These are phyloP conservation scores for Plecturocebus donacophilus DNA, from an alignment of 2,113 vertebrate species.

Conservation along the genomic window DNA sequence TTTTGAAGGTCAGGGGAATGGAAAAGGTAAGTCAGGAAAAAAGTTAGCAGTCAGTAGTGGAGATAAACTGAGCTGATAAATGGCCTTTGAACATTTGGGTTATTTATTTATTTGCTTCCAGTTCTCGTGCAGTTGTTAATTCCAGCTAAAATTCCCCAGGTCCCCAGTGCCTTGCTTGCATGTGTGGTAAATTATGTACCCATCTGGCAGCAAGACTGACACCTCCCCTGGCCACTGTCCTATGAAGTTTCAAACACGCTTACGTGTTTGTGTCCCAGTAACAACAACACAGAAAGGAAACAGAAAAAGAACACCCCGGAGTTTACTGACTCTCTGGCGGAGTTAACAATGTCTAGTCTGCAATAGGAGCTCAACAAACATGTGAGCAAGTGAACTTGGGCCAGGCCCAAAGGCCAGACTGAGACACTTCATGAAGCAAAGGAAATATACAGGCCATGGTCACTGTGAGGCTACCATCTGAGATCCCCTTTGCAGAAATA, in stretches of 20 bases:
- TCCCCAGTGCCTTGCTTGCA: conserved; percentile 73
- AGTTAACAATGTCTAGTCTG: background rate
- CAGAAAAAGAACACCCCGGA: background rate
- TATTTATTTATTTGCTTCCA: conserved; percentile 77
- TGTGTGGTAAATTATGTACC: conserved; percentile 80
- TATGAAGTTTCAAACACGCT: conserved; percentile 77
- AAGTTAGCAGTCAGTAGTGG: conserved; percentile 44
- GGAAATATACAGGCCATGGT: background rate
- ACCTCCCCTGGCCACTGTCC: conserved; percentile 67
- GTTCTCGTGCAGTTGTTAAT: conserved; percentile 71
- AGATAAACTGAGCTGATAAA: conserved; percentile 78
- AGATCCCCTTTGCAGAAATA: conserved; percentile 38
- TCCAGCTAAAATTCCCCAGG: conserved; percentile 71
- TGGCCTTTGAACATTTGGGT: conserved; percentile 66
- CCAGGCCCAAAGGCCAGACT: background rate
- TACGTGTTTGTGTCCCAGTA: conserved; percentile 73
- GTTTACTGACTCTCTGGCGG: background rate
- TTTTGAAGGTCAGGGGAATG: conserved; percentile 62
- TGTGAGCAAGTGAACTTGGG: background rate
- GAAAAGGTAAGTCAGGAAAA: conserved; percentile 66
- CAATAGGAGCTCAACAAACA: background rate
- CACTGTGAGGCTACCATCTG: background rate
- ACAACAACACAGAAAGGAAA: conserved; percentile 35
- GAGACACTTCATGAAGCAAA: background rate
- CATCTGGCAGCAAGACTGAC: conserved; percentile 81